Conservation (phyloP, 2,113 vertebrate species). For the Numida meleagris region DNA sequence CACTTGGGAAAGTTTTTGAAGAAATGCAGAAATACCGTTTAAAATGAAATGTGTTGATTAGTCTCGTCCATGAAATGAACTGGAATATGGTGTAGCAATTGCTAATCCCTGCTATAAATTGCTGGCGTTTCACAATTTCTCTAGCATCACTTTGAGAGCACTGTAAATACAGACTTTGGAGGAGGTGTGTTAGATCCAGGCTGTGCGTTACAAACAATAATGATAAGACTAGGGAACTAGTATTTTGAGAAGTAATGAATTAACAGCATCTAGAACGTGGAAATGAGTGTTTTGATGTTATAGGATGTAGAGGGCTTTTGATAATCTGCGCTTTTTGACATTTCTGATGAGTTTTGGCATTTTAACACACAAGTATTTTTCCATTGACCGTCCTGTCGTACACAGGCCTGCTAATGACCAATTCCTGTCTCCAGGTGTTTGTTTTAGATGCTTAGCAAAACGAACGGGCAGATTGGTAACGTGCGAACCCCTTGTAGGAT, state of each 20-base stretch:
- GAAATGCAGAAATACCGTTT: background rate
- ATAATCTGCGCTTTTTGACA: background rate
- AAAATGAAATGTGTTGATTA: background rate
- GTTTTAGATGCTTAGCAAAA: background rate
- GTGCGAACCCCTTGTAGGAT: background rate
- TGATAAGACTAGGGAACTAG: background rate
- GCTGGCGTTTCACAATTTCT: background rate
- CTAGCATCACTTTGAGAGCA: background rate
- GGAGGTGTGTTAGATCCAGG: background rate
- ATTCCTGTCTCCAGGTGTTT: background rate
- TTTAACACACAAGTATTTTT: background rate
- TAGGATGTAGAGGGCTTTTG: background rate
- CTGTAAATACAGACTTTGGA: slow-evolving; percentile 42
- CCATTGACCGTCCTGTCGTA: background rate
- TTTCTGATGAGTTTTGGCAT: slow-evolving; percentile 3
- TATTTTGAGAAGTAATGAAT: background rate
- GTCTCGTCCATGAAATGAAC: background rate
- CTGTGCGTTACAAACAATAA: background rate
- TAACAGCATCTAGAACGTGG: background rate
- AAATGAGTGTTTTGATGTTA: background rate
- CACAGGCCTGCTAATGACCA: slow-evolving; percentile 1
- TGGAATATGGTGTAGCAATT: background rate
- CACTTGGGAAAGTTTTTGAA: background rate
- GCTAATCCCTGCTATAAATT: slow-evolving; percentile 1
- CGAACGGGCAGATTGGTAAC: background rate